These are phyloP conservation scores for Rhadina sibilatrix DNA, from an alignment of 2,113 vertebrate species.

Conservation along the genomic window DNA sequence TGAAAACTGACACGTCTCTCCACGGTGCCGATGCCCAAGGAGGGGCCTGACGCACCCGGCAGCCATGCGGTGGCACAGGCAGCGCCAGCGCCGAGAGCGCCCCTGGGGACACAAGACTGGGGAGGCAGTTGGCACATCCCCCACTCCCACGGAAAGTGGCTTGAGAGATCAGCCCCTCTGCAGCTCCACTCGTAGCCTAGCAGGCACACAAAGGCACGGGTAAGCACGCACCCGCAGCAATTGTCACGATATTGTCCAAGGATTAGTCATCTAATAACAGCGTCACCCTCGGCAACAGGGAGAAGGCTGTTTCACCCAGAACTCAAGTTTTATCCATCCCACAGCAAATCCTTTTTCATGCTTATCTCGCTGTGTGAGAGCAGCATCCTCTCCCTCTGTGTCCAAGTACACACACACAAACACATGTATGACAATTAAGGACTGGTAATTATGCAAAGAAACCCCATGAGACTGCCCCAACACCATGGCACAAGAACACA, in stretches of 20 bases:
- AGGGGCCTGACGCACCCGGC: not conserved
- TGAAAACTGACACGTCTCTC: not conserved
- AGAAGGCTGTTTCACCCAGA: not conserved
- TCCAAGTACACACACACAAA: not conserved
- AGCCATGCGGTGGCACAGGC: fast-evolving
- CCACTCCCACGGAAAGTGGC: not conserved
- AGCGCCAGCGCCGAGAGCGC: not conserved
- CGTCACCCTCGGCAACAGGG: not conserved
- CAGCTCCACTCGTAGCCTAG: not conserved
- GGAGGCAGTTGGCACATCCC: not conserved
- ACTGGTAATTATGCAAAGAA: not conserved
- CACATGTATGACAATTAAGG: not conserved
- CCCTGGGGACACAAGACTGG: not conserved
- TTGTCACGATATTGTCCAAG: not conserved
- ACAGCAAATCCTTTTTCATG: not conserved
- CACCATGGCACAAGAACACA: not conserved
- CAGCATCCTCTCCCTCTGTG: not conserved
- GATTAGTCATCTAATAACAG: not conserved
- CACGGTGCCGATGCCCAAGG: not conserved
- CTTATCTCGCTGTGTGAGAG: not conserved
- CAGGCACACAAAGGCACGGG: not conserved
- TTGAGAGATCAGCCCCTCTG: not conserved
- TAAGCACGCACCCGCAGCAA: not conserved
- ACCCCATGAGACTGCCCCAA: not conserved
- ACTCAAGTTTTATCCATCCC: not conserved